Conservation (phyloP, 2,888 invertebrate species). For the Ferdinandea cuprea region DNA sequence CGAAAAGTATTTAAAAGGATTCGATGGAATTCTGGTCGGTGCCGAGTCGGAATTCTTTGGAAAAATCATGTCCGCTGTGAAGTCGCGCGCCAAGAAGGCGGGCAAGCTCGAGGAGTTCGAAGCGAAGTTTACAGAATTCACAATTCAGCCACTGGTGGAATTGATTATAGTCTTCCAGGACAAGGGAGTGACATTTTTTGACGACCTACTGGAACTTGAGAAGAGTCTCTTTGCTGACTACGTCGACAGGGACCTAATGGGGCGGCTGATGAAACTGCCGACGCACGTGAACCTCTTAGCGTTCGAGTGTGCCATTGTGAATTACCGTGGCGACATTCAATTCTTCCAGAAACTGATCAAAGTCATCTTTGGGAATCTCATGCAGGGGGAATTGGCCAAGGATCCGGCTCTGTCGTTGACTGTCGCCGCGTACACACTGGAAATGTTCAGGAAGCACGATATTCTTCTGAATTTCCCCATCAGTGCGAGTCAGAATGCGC, state of each 20-base stretch:
- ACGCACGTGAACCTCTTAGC: conserved; percentile 77
- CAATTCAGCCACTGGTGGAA: conserved; percentile 77
- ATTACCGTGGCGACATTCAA: conserved; percentile 73
- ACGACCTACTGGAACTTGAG: conserved; percentile 79
- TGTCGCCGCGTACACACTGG: conserved; percentile 76
- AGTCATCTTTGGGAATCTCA: conserved; percentile 45
- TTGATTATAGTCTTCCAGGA: conserved; percentile 76
- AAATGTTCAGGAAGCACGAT: conserved; percentile 79
- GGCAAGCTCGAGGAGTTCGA: conserved; percentile 74
- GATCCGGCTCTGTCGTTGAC: conserved; percentile 72
- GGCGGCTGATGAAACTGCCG: conserved; percentile 73
- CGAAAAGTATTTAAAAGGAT: conserved; percentile 75
- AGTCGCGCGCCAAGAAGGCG: conserved; percentile 77
- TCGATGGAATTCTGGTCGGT: conserved; percentile 35
- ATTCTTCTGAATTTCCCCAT: conserved; percentile 77
- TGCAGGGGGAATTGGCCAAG: background rate
- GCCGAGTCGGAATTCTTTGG: conserved; percentile 78
- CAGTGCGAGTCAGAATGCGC: background rate
- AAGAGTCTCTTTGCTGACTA: conserved; percentile 72
- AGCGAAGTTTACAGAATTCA: conserved; percentile 69
- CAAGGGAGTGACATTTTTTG: conserved; percentile 77
- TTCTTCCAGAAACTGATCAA: conserved; percentile 60
- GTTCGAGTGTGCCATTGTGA: conserved; percentile 78
- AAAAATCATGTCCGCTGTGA: conserved; percentile 76
- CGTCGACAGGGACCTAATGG: conserved; percentile 25